phyloP scores from a whole-genome alignment of 2,888 invertebrate genomes.

The Brachyptera putata region DNA sequence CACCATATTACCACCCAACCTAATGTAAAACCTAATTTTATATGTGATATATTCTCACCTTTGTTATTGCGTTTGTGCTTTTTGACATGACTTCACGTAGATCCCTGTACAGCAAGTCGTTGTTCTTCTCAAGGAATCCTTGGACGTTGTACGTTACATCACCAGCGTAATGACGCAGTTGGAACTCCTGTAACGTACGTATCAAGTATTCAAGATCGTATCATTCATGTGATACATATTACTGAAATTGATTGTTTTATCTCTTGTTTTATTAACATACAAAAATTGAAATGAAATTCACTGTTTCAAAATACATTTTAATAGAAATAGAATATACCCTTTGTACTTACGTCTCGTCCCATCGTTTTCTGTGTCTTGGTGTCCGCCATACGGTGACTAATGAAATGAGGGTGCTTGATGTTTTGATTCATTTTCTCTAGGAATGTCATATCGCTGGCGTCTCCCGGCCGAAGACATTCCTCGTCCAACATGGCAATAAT shows the following conservation, averaged over 20 bases:
- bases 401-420: slow-evolving; percentile 74
- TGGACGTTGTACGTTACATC: slow-evolving; percentile 85
- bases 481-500: slow-evolving; percentile 84
- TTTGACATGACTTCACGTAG: slow-evolving; percentile 78
- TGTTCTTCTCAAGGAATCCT: slow-evolving; percentile 90
- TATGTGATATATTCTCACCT: slow-evolving; percentile 41
- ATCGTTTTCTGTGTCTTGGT: slow-evolving; percentile 76
- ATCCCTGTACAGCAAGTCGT: slow-evolving; percentile 84
- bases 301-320: not conserved
- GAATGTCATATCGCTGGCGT: slow-evolving; percentile 76
- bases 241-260: no score
- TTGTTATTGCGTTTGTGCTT: slow-evolving; percentile 61
- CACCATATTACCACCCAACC: no score
- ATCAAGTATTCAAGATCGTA: not conserved
- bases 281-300: no score
- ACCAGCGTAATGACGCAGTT: slow-evolving; percentile 87
- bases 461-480: slow-evolving; percentile 87
- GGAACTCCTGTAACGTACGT: slow-evolving; percentile 68
- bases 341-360: slow-evolving; percentile 67
- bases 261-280: no score
- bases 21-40: no score
- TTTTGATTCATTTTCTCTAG: slow-evolving; percentile 73
- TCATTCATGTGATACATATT: not conserved
- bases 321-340: slow-evolving; percentile 5
- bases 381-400: slow-evolving; percentile 75